A percentile compares a stretch with the other conserved stretches of the same genome.
Evolutionary conservation across 2,888 invertebrate genomes (phyloP).

Genomic region (Epistrophe grossulariae): DNA sequence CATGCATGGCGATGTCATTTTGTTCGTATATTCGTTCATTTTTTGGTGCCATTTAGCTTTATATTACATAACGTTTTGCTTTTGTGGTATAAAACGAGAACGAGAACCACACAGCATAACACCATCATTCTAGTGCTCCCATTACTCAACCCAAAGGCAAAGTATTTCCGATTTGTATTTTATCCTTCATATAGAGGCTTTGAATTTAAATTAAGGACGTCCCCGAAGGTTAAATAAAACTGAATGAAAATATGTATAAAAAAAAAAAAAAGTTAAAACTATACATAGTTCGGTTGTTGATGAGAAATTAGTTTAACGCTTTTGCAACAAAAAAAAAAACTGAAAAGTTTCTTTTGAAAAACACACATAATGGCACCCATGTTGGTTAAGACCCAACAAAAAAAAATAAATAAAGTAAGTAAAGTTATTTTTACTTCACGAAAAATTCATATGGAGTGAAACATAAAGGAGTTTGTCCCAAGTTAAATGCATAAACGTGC

Average conservation of each 20-base stretch:
- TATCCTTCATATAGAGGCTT: slow-evolving; percentile 59
- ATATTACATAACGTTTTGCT: slow-evolving; percentile 53
- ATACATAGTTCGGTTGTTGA: slow-evolving; percentile 42
- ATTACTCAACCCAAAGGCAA: slow-evolving; percentile 67
- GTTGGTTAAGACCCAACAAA: neutral
- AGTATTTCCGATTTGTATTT: slow-evolving; percentile 51
- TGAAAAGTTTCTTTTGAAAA: slow-evolving; percentile 40
- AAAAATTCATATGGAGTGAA: neutral
- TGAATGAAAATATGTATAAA: slow-evolving; percentile 33
- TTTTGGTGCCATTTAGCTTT: slow-evolving; percentile 55
- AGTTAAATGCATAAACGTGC: neutral
- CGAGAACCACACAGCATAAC: slow-evolving; percentile 6
- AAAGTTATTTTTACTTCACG: neutral
- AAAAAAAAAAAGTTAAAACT: slow-evolving; percentile 36
- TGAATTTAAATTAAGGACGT: slow-evolving; percentile 72
- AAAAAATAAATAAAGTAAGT: neutral
- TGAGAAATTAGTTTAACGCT: slow-evolving; percentile 26
- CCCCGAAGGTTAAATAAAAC: slow-evolving; percentile 71
- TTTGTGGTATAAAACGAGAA: slow-evolving; percentile 34
- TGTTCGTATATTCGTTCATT: slow-evolving; percentile 11
- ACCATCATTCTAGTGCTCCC: slow-evolving; percentile 41
- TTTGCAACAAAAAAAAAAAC: slow-evolving; percentile 2
- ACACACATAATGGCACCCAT: slow-evolving; percentile 13
- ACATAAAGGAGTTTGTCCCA: neutral
- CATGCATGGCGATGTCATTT: slow-evolving; percentile 35